phyloP scores from a whole-genome alignment of 2,888 invertebrate genomes.

The Pyrgus malvae region DNA sequence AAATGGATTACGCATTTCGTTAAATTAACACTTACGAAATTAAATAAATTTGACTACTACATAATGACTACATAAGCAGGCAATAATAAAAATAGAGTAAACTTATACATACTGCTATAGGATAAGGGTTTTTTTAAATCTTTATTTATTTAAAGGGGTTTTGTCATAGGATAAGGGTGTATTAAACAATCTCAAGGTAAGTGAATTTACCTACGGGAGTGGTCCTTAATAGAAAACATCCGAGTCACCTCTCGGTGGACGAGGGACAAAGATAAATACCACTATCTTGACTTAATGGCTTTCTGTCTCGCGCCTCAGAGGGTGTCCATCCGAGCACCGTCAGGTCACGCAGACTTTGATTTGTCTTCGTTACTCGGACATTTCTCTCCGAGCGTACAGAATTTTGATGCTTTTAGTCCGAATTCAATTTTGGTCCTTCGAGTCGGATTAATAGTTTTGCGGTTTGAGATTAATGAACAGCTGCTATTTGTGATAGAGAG shows the following conservation, averaged over 20 bases:
- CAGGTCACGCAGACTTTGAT: conserved; percentile 68
- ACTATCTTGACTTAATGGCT: conserved; percentile 72
- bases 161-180: too few species aligned
- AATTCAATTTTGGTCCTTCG: conserved; percentile 42
- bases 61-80: too few species aligned
- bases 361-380: conserved; percentile 77
- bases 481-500: not conserved
- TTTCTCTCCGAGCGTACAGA: conserved; percentile 41
- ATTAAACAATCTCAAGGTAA: conserved; percentile 1
- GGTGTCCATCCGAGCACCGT: conserved; percentile 58
- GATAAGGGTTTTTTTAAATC: not conserved
- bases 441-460: conserved; percentile 40
- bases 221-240: conserved; percentile 56
- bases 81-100: too few species aligned
- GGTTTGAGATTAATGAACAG: conserved; percentile 31
- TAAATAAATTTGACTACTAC: too few species aligned
- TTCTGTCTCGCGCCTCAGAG: conserved; percentile 62
- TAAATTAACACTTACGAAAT: too few species aligned
- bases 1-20: too few species aligned
- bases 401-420: conserved; percentile 34
- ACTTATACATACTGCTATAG: too few species aligned
- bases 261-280: conserved; percentile 69
- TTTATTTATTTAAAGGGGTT: too few species aligned
- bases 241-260: conserved; percentile 50
- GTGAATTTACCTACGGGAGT: conserved; percentile 14